Percentiles rank a stretch among this genome's conserved stretches.
Evolutionary conservation across 23 tunicate species (phyloP).

Genomic region (Oikopleura dioica): DNA sequence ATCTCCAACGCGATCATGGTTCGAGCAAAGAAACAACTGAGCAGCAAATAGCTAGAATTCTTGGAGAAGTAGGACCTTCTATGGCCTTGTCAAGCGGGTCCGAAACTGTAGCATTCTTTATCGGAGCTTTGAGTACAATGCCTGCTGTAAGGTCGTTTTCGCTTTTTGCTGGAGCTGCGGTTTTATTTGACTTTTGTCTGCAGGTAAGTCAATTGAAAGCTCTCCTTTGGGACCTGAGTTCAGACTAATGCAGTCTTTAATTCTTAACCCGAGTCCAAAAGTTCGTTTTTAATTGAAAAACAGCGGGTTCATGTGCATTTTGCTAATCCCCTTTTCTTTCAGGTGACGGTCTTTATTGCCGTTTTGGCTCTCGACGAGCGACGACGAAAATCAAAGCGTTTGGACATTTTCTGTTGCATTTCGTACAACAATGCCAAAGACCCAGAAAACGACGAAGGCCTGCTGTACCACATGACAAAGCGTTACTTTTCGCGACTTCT

Average conservation of each 20-base stretch:
- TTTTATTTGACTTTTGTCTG: constrained; percentile 47
- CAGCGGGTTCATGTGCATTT: no score
- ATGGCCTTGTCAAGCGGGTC: constrained; percentile 68
- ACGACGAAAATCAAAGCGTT: constrained; percentile 31
- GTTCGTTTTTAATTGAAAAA: no score
- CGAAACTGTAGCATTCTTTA: constrained; percentile 65
- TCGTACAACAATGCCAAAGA: not conserved
- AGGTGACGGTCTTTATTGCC: constrained; percentile 56
- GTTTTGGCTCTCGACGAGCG: constrained; percentile 55
- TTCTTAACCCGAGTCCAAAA: no score
- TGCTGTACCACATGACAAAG: not conserved
- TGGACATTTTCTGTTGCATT: not conserved
- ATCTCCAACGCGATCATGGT: constrained; percentile 23
- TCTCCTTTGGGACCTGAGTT: no score
- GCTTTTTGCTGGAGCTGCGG: constrained; percentile 50
- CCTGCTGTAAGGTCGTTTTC: constrained; percentile 91
- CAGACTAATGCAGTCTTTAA: no score
- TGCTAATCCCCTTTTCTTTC: constrained; percentile 45
- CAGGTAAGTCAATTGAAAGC: constrained; percentile 17
- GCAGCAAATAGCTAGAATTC: constrained; percentile 49
- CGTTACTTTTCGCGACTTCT: not conserved
- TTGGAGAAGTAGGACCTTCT: constrained; percentile 72
- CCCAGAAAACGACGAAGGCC: not conserved
- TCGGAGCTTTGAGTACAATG: constrained; percentile 68
- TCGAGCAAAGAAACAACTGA: constrained; percentile 28